These are phyloP conservation scores for Morinoia aosen DNA, from an alignment of 2,888 invertebrate genomes.

Conservation along the genomic window DNA sequence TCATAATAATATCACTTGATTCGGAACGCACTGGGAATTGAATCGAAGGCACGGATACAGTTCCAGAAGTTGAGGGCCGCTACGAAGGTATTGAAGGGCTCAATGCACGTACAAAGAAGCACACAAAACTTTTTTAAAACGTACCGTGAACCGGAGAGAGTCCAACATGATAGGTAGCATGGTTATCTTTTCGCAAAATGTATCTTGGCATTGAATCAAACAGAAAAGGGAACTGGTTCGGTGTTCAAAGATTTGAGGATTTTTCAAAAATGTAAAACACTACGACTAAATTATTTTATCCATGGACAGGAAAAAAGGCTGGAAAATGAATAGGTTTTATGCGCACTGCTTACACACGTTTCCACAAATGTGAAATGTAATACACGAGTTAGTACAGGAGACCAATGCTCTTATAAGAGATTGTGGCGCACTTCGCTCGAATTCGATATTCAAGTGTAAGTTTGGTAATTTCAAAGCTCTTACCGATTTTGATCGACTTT, in stretches of 20 bases:
- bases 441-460: background rate
- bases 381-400: background rate
- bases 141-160: background rate
- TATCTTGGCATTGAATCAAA: background rate
- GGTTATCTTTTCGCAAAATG: background rate
- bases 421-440: background rate
- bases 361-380: background rate
- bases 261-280: background rate
- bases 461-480: background rate
- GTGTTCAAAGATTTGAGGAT: background rate
- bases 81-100: background rate
- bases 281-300: no score
- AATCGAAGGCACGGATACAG: constrained; percentile 26
- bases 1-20: constrained; percentile 33
- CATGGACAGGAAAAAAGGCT: background rate
- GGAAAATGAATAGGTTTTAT: background rate
- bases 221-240: background rate
- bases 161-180: background rate
- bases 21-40: constrained; percentile 9
- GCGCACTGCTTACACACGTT: no score
- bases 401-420: background rate
- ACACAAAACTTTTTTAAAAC: background rate
- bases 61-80: background rate
- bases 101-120: background rate
- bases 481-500: no score